Percentiles rank a stretch among this genome's conserved stretches.
phyloP scores from a whole-genome alignment of 2,888 invertebrate species.

The Ptilodon capucinus region DNA sequence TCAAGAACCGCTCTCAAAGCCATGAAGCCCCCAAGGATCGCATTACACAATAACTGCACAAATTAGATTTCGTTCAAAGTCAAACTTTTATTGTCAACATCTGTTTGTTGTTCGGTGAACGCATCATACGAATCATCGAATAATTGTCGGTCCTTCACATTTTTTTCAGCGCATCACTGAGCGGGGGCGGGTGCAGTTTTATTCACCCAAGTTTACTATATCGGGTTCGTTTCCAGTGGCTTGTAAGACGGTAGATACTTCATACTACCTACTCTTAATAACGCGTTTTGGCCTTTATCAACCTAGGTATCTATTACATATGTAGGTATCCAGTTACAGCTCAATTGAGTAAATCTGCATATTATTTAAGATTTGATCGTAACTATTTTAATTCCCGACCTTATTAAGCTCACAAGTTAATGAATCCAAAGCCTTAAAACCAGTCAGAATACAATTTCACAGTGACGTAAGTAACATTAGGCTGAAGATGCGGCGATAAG shows the following conservation, averaged over 20 bases:
- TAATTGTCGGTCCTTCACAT: constrained; percentile 68
- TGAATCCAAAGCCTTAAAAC: constrained; percentile 42
- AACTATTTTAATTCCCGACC: constrained; percentile 33
- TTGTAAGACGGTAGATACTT: too few relatives aligned
- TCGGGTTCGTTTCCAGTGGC: neutral
- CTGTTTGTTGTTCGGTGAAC: constrained; percentile 73
- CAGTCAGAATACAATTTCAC: constrained; percentile 49
- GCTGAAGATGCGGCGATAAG: constrained; percentile 78
- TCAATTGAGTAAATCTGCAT: too few relatives aligned
- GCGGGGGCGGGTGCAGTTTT: constrained; percentile 12
- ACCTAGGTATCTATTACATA: too few relatives aligned
- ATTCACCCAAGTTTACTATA: constrained; percentile 9
- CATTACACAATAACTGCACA: constrained; percentile 80
- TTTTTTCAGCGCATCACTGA: constrained; percentile 47
- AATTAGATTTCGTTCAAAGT: constrained; percentile 82
- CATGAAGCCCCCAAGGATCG: constrained; percentile 60
- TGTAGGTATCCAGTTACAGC: neutral
- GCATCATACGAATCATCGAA: constrained; percentile 72
- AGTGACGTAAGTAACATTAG: constrained; percentile 73
- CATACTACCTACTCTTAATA: too few relatives aligned
- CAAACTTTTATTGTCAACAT: constrained; percentile 76
- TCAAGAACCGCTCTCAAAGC: constrained; percentile 58
- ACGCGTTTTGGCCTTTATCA: too few relatives aligned
- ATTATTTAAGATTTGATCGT: constrained; percentile 8
- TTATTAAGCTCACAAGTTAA: constrained; percentile 38